Evolutionary conservation across 2,888 invertebrate species (phyloP).

Genomic region (Strigamia transsilvanica): DNA sequence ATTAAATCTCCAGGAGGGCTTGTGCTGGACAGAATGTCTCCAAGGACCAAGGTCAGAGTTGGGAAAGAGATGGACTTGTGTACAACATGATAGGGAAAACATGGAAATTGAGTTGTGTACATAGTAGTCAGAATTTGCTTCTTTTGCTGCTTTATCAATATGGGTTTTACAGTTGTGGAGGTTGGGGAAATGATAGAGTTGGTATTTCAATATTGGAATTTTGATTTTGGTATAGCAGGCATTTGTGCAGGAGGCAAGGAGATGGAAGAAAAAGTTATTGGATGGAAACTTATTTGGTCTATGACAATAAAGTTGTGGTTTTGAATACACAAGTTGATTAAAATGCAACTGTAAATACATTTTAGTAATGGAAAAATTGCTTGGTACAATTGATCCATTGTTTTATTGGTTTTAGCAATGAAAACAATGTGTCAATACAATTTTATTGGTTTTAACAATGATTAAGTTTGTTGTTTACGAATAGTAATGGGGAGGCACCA

Average conservation of each 20-base stretch:
- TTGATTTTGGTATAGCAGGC: constrained; percentile 4
- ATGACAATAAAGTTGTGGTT: not conserved
- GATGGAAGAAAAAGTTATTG: not conserved
- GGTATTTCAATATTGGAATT: constrained; percentile 20
- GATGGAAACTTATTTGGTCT: not conserved
- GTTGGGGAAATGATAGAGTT: not conserved
- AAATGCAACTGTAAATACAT: too few species aligned
- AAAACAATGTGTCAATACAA: too few species aligned
- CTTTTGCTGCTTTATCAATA: not conserved
- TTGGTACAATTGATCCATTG: too few species aligned
- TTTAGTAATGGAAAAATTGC: too few species aligned
- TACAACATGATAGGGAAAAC: not conserved
- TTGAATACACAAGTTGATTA: not conserved
- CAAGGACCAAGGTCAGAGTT: constrained; percentile 4
- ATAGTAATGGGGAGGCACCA: too few species aligned
- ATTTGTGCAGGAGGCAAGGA: not conserved
- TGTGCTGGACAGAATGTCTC: constrained; percentile 7
- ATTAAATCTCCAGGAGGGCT: constrained; percentile 3
- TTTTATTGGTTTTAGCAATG: too few species aligned
- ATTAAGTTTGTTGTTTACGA: too few species aligned
- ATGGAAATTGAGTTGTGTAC: not conserved
- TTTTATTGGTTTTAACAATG: too few species aligned
- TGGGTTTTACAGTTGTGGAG: not conserved
- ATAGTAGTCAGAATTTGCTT: not conserved
- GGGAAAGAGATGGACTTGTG: not conserved